Evolutionary conservation across 2,888 invertebrate genomes (phyloP), one percentile per base, ranked within the genome.

Genomic region (Catocala fraxini): DNA sequence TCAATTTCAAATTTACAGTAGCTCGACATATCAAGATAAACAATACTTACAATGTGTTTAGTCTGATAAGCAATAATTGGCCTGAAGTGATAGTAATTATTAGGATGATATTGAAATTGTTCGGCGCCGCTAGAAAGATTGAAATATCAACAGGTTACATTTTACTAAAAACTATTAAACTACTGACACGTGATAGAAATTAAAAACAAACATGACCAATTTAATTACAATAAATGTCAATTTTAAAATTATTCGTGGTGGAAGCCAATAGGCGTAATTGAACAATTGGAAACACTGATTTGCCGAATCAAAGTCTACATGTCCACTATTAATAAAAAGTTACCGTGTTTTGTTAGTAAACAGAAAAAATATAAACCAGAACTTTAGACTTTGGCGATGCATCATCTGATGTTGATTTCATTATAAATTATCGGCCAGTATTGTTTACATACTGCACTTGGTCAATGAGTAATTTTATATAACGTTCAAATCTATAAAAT

Each of bases 1-100:
- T 51, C 47, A 63, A 53, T 51, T 52, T 25, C 25, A 4, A 25
- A 25, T 25, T 49, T 34, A 53, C 54, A 69, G 45, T 56, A 56
- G 54, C 51, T 43, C 13, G 43, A 39, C 13, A 39, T 63, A 59
- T 59, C 59, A 63, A 67, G 56, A 61, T 61, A 48, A 74, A 25
- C 25, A 67, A 70, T 59, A 62, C 6, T 39, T 7, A 39, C 9
- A 39, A 39, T 59, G 51, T 51, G 25, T 51, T 63, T 6, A 57
- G 42, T 0, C 11, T 47, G 74, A 73, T 75, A 75, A 75, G 65
- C 35, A 71, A 75, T 51, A 59, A 61, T 75, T 68, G 52, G 58
- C 51, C 61, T 48, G 43, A 56, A 55, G 56, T 53, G 75, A 61
- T 25, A 25, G 25, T 25, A 25, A 25, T 61, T 46, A 55, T 63